Percentiles rank a stretch among this genome's conserved stretches.
Conservation (phyloP, 2,113 vertebrate species). For the Scalopus aquaticus region DNA sequence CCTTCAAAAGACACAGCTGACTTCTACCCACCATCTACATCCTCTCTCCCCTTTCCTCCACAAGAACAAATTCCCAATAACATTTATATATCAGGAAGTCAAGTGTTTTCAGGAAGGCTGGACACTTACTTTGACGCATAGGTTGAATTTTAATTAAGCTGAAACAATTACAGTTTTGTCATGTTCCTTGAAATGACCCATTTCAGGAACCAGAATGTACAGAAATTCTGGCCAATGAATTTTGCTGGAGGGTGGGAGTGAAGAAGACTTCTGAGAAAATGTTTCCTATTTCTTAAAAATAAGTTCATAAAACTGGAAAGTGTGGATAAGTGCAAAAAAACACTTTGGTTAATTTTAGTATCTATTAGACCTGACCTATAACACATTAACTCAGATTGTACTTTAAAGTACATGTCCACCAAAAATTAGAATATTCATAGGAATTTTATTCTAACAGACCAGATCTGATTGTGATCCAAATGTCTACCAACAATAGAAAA, state of each 20-base stretch:
- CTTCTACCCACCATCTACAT: not conserved
- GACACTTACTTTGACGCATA: not conserved
- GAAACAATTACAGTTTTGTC: not conserved
- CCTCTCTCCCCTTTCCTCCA: not conserved
- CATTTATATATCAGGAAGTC: not conserved
- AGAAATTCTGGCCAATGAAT: not conserved
- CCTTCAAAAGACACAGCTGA: not conserved
- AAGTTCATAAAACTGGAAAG: not conserved
- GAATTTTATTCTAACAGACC: not conserved
- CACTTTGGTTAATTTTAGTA: not conserved
- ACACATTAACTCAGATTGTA: not conserved
- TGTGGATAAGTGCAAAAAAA: not conserved
- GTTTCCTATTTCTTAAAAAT: not conserved
- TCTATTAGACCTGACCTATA: not conserved
- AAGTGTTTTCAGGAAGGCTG: not conserved
- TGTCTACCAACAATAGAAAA: not conserved
- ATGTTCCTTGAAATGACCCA: not conserved
- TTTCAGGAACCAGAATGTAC: not conserved
- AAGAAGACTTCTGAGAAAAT: not conserved
- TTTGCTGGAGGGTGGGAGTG: not conserved
- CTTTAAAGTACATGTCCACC: not conserved
- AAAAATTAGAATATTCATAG: not conserved
- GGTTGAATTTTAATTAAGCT: not conserved
- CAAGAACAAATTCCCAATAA: rapidly evolving
- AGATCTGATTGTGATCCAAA: not conserved